Evolutionary conservation across 1,140 invertebrate genomes (phyloP), one percentile per base, ranked within the genome.

Genomic region (Cepaea nemoralis): DNA sequence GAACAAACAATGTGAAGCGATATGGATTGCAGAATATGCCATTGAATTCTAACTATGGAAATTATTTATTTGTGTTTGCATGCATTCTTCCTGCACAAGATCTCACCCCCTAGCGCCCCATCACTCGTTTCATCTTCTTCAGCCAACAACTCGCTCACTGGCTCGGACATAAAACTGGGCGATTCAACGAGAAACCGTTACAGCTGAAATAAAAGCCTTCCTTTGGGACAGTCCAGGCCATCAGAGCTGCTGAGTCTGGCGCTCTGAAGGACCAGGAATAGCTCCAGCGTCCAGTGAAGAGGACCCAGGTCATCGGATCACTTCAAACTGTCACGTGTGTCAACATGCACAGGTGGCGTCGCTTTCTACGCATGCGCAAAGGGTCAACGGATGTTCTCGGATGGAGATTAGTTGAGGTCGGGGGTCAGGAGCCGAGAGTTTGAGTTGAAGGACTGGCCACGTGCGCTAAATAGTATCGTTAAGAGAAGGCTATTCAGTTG

Each of bases 241-340:
- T 63, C n/a, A 27, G 5, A 31, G 27, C 59, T 63, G 27, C n/a
- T n/a, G 59, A 63, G 10, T 63, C 59, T 27, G n/a, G 33, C 1
- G 22, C n/a, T 63, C 33, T 63, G 59, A 63, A 63, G 27, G n/a
- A 63, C n/a, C 59, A 27, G 59, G 16, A 63, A 63, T 31, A 1
- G 16, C 59, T 27, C 27, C 5, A 6, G 59, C 16, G 59, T 27
- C 59, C 59, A 63, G 59, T 63, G 19, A 63, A 63, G 59, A 63
- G 59, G n/a, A n/a, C 1, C 27, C 16, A 27, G 59, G 59, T 63
- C 59, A 63, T 14, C 3, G 75, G 75, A 77, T 77, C 75, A 77
- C 75, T 77, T 55, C 33, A 77, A 63, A 77, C 75, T 77, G 75
- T 77, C 75, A 77, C 75, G 50, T 77, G 75, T 77, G 75, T 77